These are phyloP conservation scores for Xestia c-nigrum DNA, from an alignment of 2,888 invertebrate species.

Conservation along the genomic window DNA sequence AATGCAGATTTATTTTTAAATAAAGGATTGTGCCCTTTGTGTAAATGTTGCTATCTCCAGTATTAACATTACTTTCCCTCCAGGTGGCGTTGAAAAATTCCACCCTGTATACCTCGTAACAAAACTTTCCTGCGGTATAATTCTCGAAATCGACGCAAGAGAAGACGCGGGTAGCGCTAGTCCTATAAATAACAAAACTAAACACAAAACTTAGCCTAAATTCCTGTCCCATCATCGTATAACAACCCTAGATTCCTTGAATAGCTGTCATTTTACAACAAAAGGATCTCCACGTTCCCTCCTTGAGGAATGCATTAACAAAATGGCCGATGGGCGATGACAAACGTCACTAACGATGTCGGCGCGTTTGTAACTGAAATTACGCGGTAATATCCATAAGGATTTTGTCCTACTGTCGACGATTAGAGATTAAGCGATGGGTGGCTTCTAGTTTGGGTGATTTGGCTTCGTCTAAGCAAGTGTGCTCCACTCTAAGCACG, in stretches of 20 bases:
- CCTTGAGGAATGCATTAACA: conserved; percentile 77
- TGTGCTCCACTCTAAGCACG: background rate
- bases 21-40: too few species aligned
- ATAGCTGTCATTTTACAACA: conserved; percentile 69
- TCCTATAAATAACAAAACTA: conserved; percentile 14
- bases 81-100: too few species aligned
- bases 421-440: background rate
- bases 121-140: background rate
- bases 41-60: too few species aligned
- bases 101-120: too few species aligned
- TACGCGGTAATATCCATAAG: conserved; percentile 42
- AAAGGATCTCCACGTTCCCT: conserved; percentile 59
- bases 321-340: conserved; percentile 73
- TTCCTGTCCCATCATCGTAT: conserved; percentile 50
- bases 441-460: too few species aligned
- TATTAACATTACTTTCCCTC: too few species aligned
- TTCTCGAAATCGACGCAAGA: background rate
- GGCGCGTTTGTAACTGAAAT: conserved; percentile 62
- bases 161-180: too few species aligned
- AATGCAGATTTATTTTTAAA: too few species aligned
- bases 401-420: background rate
- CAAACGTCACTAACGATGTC: conserved; percentile 69
- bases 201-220: conserved; percentile 53
- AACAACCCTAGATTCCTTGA: conserved; percentile 64
- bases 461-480: background rate